A percentile compares a stretch with the other conserved stretches of the same genome.
phyloP scores from a whole-genome alignment of 2,888 invertebrate genomes.

The Calephelis perditalis region DNA sequence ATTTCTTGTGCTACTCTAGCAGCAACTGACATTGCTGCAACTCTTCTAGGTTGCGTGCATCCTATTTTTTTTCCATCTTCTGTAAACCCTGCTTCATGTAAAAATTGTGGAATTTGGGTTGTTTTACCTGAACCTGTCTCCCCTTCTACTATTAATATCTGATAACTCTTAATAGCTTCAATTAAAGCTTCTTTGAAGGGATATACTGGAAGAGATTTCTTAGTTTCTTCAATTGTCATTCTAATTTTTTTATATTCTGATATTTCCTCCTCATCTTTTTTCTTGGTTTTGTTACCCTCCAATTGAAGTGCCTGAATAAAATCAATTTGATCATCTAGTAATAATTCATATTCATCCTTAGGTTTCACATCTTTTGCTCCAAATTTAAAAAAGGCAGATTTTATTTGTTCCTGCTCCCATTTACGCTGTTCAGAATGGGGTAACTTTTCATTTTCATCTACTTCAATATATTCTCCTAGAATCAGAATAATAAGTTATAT shows the following conservation, averaged over 20 bases:
- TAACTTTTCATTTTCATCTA: conserved; percentile 90
- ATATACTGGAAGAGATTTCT: conserved; percentile 94
- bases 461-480: conserved; percentile 86
- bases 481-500: conserved; percentile 19
- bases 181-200: conserved; percentile 94
- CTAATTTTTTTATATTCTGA: conserved; percentile 83
- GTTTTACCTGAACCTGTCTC: conserved; percentile 99
- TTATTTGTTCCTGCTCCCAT: conserved; percentile 99
- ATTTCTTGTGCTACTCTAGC: conserved; percentile 98
- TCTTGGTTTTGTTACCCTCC: conserved; percentile 80
- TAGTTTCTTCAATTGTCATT: conserved; percentile 92
- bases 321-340: conserved; percentile 98
- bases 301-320: conserved; percentile 94
- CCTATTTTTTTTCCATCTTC: conserved; percentile 92
- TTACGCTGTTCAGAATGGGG: conserved; percentile 92
- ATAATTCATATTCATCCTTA: conserved; percentile 92
- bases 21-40: conserved; percentile 99
- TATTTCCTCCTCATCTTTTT: conserved; percentile 80
- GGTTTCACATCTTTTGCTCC: conserved; percentile 91
- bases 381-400: conserved; percentile 93
- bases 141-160: conserved; percentile 96
- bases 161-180: conserved; percentile 92
- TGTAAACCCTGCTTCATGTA: conserved; percentile 95
- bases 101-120: conserved; percentile 98
- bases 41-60: conserved; percentile 97